Percentiles rank a stretch among this genome's conserved stretches.
Evolutionary conservation across 2,888 invertebrate genomes (phyloP).

Genomic region (Melipona bicolor): DNA sequence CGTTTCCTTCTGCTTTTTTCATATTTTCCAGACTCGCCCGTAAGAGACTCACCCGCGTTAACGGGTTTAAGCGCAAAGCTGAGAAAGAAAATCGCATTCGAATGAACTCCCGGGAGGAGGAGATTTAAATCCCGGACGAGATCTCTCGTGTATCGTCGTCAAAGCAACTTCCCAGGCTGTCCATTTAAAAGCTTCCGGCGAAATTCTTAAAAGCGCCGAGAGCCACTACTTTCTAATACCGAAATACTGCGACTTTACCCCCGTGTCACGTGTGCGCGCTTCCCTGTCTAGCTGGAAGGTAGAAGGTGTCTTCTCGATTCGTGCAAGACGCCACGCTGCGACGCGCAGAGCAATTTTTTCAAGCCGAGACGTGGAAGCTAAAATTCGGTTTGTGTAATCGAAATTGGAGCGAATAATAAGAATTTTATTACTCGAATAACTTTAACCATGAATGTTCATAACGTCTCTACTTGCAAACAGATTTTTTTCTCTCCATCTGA

Average conservation of each 20-base stretch:
- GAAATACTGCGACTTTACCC: constrained; percentile 28
- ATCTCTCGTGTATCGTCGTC: constrained; percentile 37
- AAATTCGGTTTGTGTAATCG: not conserved
- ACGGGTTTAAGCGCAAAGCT: not conserved
- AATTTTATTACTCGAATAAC: no score
- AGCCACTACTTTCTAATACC: constrained; percentile 34
- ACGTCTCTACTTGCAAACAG: no score
- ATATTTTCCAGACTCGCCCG: no score
- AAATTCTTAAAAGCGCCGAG: constrained; percentile 46
- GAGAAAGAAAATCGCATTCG: constrained; percentile 5
- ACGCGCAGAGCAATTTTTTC: not conserved
- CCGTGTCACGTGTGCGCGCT: not conserved
- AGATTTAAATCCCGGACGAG: constrained; percentile 20
- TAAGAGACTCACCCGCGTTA: no score
- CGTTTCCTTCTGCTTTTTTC: not conserved
- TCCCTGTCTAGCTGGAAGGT: not conserved
- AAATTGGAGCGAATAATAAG: no score
- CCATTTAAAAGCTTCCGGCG: constrained; percentile 38
- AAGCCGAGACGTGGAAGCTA: not conserved
- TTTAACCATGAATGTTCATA: no score
- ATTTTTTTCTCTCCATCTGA: no score
- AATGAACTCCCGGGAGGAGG: not conserved
- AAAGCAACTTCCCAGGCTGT: constrained; percentile 41
- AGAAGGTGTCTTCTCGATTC: constrained; percentile 11
- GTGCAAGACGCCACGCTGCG: not conserved